Evolutionary conservation across 1,140 invertebrate species (phyloP).

Genomic region (Acromyrmex heyeri): DNA sequence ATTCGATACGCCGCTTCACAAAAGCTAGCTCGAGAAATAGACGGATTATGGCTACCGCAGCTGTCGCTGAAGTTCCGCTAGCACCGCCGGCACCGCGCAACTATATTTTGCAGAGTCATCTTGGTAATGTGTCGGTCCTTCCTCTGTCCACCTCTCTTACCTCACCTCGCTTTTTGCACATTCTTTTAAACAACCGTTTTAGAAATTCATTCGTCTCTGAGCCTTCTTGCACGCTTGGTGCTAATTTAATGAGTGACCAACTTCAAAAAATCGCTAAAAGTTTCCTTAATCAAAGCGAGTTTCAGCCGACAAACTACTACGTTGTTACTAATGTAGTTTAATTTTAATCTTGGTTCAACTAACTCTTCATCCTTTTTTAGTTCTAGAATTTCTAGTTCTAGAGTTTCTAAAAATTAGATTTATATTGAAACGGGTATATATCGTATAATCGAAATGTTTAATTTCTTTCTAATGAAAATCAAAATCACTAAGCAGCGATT

Average conservation of each 20-base stretch:
- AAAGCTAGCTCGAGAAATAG: constrained; percentile 49
- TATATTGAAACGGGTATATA: no score
- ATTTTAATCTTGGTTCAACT: no score
- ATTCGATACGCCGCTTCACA: constrained; percentile 26
- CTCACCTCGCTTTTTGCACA: not conserved
- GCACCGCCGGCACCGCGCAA: constrained; percentile 30
- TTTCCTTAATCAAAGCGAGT: not conserved
- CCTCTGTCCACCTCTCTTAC: not conserved
- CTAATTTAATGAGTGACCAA: not conserved
- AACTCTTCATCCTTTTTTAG: no score
- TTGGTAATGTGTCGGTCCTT: constrained; percentile 24
- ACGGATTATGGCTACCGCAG: constrained; percentile 54
- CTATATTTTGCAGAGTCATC: constrained; percentile 52
- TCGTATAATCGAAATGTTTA: not conserved
- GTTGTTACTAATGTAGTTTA: no score
- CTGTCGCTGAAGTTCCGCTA: constrained; percentile 45
- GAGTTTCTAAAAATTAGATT: no score
- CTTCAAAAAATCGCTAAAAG: constrained; percentile 1
- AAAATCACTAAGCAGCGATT: not conserved
- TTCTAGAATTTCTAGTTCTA: no score
- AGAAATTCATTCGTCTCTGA: constrained; percentile 13
- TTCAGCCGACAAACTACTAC: not conserved
- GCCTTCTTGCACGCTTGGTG: no score
- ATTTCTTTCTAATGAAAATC: not conserved
- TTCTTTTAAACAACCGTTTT: constrained; percentile 31